phyloP scores from a whole-genome alignment of 2,113 vertebrate species.

The Capricornis sumatraensis region DNA sequence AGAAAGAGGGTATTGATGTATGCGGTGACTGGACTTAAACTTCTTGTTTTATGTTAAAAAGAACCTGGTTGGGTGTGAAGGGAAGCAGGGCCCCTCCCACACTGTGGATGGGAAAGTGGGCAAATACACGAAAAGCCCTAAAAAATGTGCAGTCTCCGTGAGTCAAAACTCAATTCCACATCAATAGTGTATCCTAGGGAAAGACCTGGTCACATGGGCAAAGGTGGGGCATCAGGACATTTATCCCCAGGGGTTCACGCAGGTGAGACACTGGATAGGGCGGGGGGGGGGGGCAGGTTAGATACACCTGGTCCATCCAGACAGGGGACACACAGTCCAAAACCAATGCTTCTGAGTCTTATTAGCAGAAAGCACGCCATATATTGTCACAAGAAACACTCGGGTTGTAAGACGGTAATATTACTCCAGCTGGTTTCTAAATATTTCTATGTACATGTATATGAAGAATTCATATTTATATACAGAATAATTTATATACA shows the following conservation, averaged over 20 bases:
- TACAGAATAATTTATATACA: background rate
- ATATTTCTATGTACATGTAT: background rate
- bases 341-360: background rate
- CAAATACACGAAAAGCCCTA: background rate
- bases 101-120: background rate
- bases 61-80: background rate
- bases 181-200: background rate
- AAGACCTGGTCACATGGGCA: fast-evolving
- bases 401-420: background rate
- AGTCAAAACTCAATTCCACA: background rate
- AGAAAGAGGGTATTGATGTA: background rate
- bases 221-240: fast-evolving
- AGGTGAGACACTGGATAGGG: background rate
- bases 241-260: fast-evolving
- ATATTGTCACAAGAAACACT: background rate
- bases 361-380: background rate
- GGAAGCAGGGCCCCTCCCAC: background rate
- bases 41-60: background rate
- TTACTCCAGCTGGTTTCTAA: background rate
- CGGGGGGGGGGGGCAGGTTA: background rate
- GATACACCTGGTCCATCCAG: fast-evolving
- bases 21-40: background rate
- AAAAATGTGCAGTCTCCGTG: fast-evolving
- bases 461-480: background rate
- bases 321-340: fast-evolving